These are phyloP conservation scores for Cydia strobilella DNA, from an alignment of 1,140 invertebrate genomes.

Conservation along the genomic window DNA sequence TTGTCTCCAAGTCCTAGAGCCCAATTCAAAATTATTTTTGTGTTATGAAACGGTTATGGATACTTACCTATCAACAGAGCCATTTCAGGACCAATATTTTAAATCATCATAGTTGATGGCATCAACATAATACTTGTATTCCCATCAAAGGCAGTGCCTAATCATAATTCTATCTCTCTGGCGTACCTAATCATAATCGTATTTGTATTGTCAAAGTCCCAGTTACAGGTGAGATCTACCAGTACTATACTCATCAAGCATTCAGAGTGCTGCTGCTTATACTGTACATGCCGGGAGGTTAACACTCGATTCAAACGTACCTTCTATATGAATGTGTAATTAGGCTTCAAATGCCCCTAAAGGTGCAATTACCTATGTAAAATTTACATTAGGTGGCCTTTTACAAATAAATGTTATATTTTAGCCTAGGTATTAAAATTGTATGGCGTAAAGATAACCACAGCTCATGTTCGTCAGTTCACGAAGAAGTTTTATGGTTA, in stretches of 20 bases:
- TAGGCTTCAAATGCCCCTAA: conserved; percentile 17
- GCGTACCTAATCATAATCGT: not conserved
- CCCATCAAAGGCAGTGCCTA: no score
- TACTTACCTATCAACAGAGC: no score
- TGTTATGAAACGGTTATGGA: no score
- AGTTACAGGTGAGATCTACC: not conserved
- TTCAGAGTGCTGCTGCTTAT: conserved; percentile 3
- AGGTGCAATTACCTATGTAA: conserved; percentile 1
- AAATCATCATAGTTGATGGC: no score
- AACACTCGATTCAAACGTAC: conserved; percentile 24
- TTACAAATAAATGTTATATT: not conserved
- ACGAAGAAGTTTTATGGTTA: no score
- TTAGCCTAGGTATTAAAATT: not conserved
- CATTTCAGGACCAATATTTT: no score
- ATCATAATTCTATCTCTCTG: no score
- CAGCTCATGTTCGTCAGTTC: not conserved
- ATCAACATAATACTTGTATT: no score
- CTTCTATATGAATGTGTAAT: conserved; percentile 2
- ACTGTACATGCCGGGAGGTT: not conserved
- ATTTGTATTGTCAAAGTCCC: not conserved
- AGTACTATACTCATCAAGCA: not conserved
- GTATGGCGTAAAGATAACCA: not conserved
- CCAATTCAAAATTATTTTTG: no score
- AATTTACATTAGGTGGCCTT: not conserved
- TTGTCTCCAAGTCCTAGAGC: no score